These are phyloP conservation scores for Epinotia nisella DNA, from an alignment of 2,888 invertebrate species.

Conservation along the genomic window DNA sequence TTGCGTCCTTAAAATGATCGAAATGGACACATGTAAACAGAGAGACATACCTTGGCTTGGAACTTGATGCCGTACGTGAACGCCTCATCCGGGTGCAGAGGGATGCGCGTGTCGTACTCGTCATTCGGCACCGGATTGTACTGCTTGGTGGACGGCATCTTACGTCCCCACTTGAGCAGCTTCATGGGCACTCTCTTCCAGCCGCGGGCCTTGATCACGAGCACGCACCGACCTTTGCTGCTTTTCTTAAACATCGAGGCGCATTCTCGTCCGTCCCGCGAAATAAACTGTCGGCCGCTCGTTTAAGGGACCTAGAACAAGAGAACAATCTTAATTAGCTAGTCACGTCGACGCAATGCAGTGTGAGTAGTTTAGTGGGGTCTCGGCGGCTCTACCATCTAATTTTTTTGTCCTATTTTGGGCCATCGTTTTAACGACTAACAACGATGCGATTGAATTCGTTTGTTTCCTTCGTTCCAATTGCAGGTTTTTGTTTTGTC, in stretches of 20 bases:
- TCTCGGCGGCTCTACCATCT: not conserved
- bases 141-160: constrained; percentile 93
- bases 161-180: constrained; percentile 79
- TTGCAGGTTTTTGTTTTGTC: not conserved
- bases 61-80: constrained; percentile 98
- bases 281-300: constrained; percentile 33
- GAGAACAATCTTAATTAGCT: not conserved
- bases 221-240: constrained; percentile 70
- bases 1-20: not conserved
- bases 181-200: constrained; percentile 78
- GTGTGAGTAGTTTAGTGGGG: not conserved
- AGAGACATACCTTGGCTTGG: constrained; percentile 95
- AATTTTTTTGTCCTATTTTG: not conserved
- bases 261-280: constrained; percentile 52
- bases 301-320: constrained; percentile 33
- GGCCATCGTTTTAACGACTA: not conserved
- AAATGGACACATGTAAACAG: not conserved
- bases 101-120: constrained; percentile 97
- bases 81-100: constrained; percentile 98
- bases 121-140: constrained; percentile 98
- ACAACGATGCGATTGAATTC: too few species aligned
- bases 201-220: constrained; percentile 67
- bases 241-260: constrained; percentile 74
- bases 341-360: constrained; percentile 4
- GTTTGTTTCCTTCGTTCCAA: too few species aligned